Evolutionary conservation across 2,797 vertebrate species (phyloP).

Genomic region (Catostomus latipinnis): DNA sequence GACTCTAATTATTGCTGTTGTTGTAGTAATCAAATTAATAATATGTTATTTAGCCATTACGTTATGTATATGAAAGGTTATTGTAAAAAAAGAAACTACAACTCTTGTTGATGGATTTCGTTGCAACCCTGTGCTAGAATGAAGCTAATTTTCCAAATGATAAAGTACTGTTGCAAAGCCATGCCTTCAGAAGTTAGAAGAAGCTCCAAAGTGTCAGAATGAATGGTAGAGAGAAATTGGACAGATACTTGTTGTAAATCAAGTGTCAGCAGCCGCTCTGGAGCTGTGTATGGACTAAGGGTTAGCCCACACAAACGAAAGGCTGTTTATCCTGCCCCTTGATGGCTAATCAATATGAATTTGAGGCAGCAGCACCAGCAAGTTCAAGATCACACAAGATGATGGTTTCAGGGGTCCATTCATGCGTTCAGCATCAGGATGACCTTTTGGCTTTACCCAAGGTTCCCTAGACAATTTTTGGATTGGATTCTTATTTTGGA

Average conservation of each 20-base stretch:
- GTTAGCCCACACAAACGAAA: neutral
- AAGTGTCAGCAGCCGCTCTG: neutral
- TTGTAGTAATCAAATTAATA: too few relatives aligned
- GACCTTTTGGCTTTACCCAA: neutral
- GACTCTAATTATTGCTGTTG: too few relatives aligned
- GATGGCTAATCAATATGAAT: conserved; percentile 34
- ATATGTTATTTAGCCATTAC: neutral
- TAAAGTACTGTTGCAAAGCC: conserved; percentile 1
- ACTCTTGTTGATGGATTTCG: neutral
- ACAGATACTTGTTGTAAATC: conserved; percentile 24
- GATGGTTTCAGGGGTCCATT: conserved; percentile 12
- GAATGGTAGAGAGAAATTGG: neutral
- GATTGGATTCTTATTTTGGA: conserved; percentile 8
- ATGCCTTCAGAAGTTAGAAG: neutral
- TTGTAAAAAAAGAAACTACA: too few relatives aligned
- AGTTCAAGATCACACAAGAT: conserved; percentile 15
- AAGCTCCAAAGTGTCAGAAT: neutral
- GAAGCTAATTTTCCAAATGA: conserved; percentile 4
- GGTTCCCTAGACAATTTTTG: neutral
- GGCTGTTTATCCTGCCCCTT: conserved; percentile 26
- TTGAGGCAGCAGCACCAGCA: conserved; percentile 15
- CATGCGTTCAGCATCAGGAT: conserved; percentile 8
- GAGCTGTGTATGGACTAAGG: conserved; percentile 1
- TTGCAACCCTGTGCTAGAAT: neutral
- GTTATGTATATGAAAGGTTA: too few relatives aligned